Evolutionary conservation across 1,140 invertebrate species (phyloP).

Genomic region (Leptinotarsa lineolata): DNA sequence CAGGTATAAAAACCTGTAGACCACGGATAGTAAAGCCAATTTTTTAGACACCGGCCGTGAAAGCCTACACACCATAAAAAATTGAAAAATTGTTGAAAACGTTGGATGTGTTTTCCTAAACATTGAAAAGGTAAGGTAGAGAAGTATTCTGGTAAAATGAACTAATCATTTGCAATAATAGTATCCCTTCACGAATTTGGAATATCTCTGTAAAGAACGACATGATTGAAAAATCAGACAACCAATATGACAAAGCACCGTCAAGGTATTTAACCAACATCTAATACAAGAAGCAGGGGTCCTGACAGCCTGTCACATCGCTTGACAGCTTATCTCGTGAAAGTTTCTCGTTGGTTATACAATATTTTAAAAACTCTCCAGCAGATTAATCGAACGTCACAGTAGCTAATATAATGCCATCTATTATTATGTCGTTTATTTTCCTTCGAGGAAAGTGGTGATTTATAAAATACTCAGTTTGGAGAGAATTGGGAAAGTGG

Average conservation of each 20-base stretch:
- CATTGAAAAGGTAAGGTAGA: no score
- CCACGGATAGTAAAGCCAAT: no score
- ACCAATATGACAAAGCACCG: background rate
- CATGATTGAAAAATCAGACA: background rate
- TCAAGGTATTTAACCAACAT: slow-evolving; percentile 7
- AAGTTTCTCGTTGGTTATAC: slow-evolving; percentile 7
- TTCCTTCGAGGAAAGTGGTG: slow-evolving; percentile 12
- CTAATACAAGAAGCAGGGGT: slow-evolving; percentile 19
- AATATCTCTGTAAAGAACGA: background rate
- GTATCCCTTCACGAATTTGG: no score
- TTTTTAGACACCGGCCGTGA: no score
- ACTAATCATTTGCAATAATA: no score
- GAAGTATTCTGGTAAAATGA: no score
- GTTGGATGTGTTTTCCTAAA: no score
- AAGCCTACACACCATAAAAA: no score
- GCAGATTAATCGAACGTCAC: slow-evolving; percentile 18
- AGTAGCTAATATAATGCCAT: slow-evolving; percentile 15
- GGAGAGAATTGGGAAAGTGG: background rate
- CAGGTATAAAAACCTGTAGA: no score
- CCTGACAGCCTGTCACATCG: background rate
- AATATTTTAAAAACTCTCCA: slow-evolving; percentile 10
- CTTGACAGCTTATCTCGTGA: slow-evolving; percentile 10
- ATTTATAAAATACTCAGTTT: slow-evolving; percentile 3
- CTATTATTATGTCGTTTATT: slow-evolving; percentile 21
- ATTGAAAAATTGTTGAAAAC: no score